Conservation (phyloP, 2,888 invertebrate genomes). For the Lochmaea capreae region DNA sequence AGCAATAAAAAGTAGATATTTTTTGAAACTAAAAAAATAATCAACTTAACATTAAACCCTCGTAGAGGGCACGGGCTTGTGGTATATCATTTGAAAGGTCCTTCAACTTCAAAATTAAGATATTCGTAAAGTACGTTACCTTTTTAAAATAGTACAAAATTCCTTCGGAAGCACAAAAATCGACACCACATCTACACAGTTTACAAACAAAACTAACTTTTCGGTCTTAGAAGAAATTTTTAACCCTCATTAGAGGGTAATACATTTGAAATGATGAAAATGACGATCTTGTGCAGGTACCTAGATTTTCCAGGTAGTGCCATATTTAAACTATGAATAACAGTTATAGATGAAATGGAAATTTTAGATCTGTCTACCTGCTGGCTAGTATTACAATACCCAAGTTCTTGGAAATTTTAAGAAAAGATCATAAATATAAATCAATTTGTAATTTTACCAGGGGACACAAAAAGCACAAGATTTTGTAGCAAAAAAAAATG, state of each 20-base stretch:
- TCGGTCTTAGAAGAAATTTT: background rate
- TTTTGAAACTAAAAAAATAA: no score
- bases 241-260: background rate
- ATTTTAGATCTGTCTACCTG: background rate
- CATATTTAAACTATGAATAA: background rate
- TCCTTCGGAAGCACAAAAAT: background rate
- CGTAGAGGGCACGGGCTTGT: no score
- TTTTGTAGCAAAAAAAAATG: no score
- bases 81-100: no score
- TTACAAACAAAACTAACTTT: background rate
- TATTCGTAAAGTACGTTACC: background rate
- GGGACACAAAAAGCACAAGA: no score
- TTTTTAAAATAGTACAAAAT: background rate
- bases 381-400: background rate
- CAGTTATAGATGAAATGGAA: background rate
- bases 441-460: background rate
- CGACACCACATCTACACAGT: background rate
- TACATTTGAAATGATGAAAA: background rate
- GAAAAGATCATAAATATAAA: background rate
- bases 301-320: background rate
- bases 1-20: no score
- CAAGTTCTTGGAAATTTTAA: background rate
- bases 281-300: background rate
- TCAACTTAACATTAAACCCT: no score
- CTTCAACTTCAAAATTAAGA: background rate